These are phyloP conservation scores for Drosophila seguyi DNA, from an alignment of 1,140 invertebrate genomes.

Conservation along the genomic window DNA sequence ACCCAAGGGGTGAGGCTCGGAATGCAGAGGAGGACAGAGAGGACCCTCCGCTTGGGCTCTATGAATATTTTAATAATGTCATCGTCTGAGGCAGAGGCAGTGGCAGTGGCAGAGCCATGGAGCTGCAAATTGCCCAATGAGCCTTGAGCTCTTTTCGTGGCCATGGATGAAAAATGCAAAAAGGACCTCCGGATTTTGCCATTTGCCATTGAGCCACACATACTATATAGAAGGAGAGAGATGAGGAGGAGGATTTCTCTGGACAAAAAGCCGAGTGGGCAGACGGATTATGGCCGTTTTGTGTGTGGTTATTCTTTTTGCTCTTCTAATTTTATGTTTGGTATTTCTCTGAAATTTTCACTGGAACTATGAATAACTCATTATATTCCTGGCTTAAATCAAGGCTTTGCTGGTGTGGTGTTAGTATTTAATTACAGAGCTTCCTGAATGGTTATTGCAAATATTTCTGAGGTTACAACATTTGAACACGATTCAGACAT, in stretches of 20 bases:
- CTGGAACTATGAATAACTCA: constrained; percentile 5
- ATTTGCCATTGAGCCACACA: constrained; percentile 27
- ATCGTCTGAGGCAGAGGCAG: constrained; percentile 24
- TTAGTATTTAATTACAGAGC: background rate
- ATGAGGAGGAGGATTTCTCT: constrained; percentile 6
- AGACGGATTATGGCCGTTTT: constrained; percentile 21
- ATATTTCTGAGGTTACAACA: too few relatives aligned
- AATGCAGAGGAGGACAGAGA: background rate
- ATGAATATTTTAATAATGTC: constrained; percentile 80
- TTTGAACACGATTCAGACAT: background rate
- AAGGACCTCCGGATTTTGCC: constrained; percentile 33
- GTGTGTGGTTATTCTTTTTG: background rate
- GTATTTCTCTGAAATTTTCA: background rate
- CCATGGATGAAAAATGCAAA: constrained; percentile 50
- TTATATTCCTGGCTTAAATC: background rate
- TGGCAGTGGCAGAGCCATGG: background rate
- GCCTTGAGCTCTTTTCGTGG: constrained; percentile 67
- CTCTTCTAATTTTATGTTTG: constrained; percentile 3
- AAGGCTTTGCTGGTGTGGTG: too few relatives aligned
- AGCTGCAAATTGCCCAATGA: constrained; percentile 63
- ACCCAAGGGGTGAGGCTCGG: background rate
- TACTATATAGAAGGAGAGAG: too few relatives aligned
- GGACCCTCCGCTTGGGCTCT: constrained; percentile 30
- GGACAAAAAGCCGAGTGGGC: constrained; percentile 47
- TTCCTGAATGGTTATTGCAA: too few relatives aligned